phyloP scores from a whole-genome alignment of 2,797 vertebrate genomes.

The Bryconaethiops microstoma region DNA sequence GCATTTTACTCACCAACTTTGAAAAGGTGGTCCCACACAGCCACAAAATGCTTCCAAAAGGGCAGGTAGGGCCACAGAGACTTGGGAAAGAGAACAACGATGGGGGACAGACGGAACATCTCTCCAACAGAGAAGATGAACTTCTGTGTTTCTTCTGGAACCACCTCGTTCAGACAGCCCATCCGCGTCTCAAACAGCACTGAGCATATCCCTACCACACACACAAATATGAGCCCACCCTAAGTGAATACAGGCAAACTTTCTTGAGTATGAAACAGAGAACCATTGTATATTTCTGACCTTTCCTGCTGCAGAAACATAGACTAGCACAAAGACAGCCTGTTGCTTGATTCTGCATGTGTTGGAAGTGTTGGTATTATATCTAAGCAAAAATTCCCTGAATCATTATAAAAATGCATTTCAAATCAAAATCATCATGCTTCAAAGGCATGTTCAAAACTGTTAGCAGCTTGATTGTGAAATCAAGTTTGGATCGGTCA shows the following conservation, averaged over 20 bases:
- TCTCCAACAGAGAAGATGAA: constrained; percentile 82
- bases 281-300: neutral
- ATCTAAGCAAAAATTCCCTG: no score
- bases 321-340: neutral
- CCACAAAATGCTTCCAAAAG: constrained; percentile 77
- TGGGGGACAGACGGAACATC: constrained; percentile 75
- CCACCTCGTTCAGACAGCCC: constrained; percentile 76
- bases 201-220: constrained; percentile 71
- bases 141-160: constrained; percentile 77
- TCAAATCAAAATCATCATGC: no score
- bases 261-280: neutral
- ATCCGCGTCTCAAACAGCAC: constrained; percentile 80
- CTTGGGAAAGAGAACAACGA: constrained; percentile 75
- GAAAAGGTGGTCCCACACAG: constrained; percentile 79
- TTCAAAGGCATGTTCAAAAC: no score
- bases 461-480: no score
- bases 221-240: neutral
- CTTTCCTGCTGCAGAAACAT: no score
- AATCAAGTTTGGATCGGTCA: no score
- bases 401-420: no score
- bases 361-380: no score
- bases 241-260: neutral
- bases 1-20: constrained; percentile 71
- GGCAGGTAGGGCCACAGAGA: constrained; percentile 75
- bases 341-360: neutral